Evolutionary conservation across 2,888 invertebrate genomes (phyloP).

Genomic region (Prenolepis imparis): DNA sequence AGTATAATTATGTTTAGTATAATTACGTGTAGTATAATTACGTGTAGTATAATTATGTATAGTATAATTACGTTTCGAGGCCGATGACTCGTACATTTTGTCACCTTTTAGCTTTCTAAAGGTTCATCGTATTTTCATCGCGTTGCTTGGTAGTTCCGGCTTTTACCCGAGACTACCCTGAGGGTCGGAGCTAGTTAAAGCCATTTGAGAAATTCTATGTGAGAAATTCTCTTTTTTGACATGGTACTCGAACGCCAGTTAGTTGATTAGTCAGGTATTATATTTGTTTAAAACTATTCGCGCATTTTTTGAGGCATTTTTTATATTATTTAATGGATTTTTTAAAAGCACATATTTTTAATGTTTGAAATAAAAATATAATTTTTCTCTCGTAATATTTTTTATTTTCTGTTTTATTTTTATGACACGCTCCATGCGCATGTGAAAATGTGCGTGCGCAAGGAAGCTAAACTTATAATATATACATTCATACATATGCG

Average conservation of each 20-base stretch:
- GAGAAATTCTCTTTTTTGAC: conserved; percentile 16
- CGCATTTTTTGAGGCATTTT: conserved; percentile 42
- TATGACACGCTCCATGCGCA: neutral
- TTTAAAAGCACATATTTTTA: neutral
- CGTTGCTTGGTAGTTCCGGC: neutral
- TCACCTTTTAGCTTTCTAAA: conserved; percentile 16
- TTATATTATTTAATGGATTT: conserved; percentile 24
- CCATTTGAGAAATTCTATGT: conserved; percentile 50
- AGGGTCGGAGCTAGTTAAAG: neutral
- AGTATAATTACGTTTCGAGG: conserved; percentile 29
- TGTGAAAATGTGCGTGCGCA: neutral
- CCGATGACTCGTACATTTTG: conserved; percentile 34
- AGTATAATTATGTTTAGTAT: conserved; percentile 30
- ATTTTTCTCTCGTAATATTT: neutral
- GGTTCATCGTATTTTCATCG: conserved; percentile 36
- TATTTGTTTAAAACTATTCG: conserved; percentile 60
- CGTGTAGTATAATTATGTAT: conserved; percentile 26
- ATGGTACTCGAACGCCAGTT: neutral
- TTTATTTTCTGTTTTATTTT: conserved; percentile 9
- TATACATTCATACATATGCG: neutral
- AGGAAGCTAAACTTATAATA: neutral
- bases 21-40: conserved; percentile 39
- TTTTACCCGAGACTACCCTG: conserved; percentile 10
- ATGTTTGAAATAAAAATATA: neutral
- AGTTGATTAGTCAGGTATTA: neutral